Evolutionary conservation across 2,797 vertebrate genomes (phyloP).

Genomic region (Neomorphus geoffroyi): DNA sequence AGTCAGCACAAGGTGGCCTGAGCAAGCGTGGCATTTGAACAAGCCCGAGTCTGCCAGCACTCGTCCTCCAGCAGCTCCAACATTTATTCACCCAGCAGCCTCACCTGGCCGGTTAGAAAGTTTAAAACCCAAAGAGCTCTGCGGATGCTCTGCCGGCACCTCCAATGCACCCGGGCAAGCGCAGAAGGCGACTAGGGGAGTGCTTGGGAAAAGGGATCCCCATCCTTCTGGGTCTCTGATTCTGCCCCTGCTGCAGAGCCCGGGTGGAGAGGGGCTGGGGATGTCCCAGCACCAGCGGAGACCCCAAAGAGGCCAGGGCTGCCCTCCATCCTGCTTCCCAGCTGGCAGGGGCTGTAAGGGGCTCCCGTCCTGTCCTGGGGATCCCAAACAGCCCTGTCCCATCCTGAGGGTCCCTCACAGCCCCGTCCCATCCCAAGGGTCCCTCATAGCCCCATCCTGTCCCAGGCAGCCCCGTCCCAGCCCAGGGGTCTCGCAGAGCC

Average conservation of each 20-base stretch:
- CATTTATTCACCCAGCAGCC: not conserved
- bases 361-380: not conserved
- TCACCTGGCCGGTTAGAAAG: not conserved
- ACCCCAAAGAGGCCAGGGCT: not conserved
- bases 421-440: not conserved
- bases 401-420: not conserved
- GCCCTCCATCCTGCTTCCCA: not conserved
- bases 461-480: not conserved
- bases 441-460: not conserved
- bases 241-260: not conserved
- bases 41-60: not conserved
- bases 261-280: not conserved
- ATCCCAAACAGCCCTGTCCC: no score
- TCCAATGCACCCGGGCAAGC: not conserved
- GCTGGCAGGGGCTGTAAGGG: not conserved
- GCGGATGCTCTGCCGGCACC: not conserved
- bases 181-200: no score
- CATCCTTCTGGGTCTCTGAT: not conserved
- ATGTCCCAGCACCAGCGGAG: not conserved
- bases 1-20: conserved; percentile 18
- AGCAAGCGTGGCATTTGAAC: not conserved
- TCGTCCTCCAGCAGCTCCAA: not conserved
- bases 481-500: not conserved
- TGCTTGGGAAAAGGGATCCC: not conserved
- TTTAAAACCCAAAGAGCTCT: not conserved